Percentiles rank a stretch among this genome's conserved stretches.
phyloP scores from a whole-genome alignment of 2,113 vertebrate genomes.

The Pteropus alecto region DNA sequence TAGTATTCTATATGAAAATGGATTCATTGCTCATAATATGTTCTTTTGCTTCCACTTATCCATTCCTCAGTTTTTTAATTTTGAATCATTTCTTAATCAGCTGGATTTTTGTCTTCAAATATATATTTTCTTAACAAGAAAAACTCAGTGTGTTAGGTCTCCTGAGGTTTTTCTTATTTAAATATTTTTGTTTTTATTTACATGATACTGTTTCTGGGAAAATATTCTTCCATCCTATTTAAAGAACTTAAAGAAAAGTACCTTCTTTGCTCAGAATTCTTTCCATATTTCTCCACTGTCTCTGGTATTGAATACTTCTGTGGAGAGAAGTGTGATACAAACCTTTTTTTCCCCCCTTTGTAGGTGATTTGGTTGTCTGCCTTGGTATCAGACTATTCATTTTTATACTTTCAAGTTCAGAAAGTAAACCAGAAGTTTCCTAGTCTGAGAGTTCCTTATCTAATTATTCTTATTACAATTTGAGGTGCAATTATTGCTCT shows the following conservation, averaged over 20 bases:
- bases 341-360: not conserved
- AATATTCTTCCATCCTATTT: not conserved
- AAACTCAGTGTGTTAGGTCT: not conserved
- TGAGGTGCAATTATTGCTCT: not conserved
- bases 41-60: not conserved
- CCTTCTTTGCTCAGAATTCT: not conserved
- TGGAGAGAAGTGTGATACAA: not conserved
- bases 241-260: not conserved
- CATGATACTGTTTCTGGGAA: not conserved
- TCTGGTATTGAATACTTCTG: not conserved
- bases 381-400: not conserved
- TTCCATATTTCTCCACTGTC: not conserved
- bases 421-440: not conserved
- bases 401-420: slow-evolving; percentile 18
- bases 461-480: slow-evolving; percentile 19
- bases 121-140: not conserved
- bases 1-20: not conserved
- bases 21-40: not conserved
- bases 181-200: not conserved
- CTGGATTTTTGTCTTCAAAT: not conserved
- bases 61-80: not conserved
- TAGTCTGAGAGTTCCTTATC: not conserved
- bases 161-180: not conserved
- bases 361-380: not conserved
- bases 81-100: slow-evolving; percentile 1